Evolutionary conservation across 2,888 invertebrate species (phyloP), one percentile per base, ranked within the genome.

Genomic region (Heteropelma amictum): DNA sequence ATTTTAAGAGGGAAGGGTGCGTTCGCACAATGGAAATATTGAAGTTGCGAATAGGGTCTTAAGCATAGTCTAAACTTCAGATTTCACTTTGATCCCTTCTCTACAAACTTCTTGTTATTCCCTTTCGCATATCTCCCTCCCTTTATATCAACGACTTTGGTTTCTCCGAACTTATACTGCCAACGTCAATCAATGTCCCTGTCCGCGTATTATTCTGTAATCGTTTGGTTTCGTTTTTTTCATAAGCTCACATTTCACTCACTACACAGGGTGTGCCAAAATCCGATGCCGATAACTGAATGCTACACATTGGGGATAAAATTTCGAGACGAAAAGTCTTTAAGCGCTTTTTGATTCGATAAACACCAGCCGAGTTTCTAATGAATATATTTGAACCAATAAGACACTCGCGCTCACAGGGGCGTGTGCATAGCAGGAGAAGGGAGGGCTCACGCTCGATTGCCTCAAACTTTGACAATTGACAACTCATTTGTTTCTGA

Each of bases 161-260:
- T 53, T 72, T 76, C 64, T 69, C 45, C 73, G 77, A 77, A 77
- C 72, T 80, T 70, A 72, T 77, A 77, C 75, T 72, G 68, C 73
- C 42, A 73, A 70, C 68, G 77, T 80, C 80, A 76, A 80, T 80
- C 80, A 80, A 75, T 64, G 30, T 72, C 56, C 64, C 70, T 58
- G 72, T 77, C 73, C 75, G 77, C 75, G 75, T 77, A 77, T 61
- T 65, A n/a, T n/a, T n/a, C 65, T 28, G 47, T 51, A 65, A 78
- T 71, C 70, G 69, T 70, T 75, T 58, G 53, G 30, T 40, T 74
- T 74, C 49, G 67, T 73, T 72, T 70, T 47, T 73, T 72, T 63
- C 54, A 58, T 72, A 58, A 67, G 49, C 49, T 56, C 49, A 64
- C 64, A 26, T 71, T 35, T 47, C 47, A 19, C 73, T 53, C 51